Conservation (phyloP, 2,113 vertebrate species). For the Excalfactoria chinensis region DNA sequence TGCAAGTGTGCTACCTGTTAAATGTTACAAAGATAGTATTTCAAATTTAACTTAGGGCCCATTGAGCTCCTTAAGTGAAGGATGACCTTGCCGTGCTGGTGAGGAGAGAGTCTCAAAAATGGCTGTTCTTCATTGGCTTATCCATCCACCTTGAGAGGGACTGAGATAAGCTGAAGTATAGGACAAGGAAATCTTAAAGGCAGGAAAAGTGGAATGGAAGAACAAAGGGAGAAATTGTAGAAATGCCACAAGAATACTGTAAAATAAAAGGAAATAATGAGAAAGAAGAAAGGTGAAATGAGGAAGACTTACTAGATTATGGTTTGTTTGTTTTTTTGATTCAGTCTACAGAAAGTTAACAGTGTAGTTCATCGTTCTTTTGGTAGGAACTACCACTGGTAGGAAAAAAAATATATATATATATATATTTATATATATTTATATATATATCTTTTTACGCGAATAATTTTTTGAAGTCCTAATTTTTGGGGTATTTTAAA, state of each 20-base stretch:
- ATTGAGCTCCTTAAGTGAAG: not conserved
- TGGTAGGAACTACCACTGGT: not conserved
- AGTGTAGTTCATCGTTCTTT: not conserved
- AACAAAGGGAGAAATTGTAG: not conserved
- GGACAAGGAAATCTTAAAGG: not conserved
- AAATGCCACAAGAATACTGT: not conserved
- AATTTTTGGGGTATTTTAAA: not conserved
- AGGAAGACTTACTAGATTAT: not conserved
- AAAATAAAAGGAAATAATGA: not conserved
- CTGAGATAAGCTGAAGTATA: not conserved
- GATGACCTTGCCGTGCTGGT: fast-evolving
- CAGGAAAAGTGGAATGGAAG: not conserved
- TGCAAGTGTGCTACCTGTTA: not conserved
- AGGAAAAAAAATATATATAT: not conserved
- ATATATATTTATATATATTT: too few relatives aligned
- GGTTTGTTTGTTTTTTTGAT: not conserved
- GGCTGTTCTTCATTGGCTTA: not conserved
- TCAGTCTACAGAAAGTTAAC: not conserved
- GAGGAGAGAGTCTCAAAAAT: not conserved
- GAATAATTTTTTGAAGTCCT: not conserved
- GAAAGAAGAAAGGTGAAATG: not conserved
- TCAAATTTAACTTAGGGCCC: not conserved
- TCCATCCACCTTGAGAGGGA: fast-evolving
- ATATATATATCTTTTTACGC: not conserved
- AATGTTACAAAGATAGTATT: not conserved